phyloP scores from a whole-genome alignment of 2,888 invertebrate genomes.

The Plagodis dolabraria region DNA sequence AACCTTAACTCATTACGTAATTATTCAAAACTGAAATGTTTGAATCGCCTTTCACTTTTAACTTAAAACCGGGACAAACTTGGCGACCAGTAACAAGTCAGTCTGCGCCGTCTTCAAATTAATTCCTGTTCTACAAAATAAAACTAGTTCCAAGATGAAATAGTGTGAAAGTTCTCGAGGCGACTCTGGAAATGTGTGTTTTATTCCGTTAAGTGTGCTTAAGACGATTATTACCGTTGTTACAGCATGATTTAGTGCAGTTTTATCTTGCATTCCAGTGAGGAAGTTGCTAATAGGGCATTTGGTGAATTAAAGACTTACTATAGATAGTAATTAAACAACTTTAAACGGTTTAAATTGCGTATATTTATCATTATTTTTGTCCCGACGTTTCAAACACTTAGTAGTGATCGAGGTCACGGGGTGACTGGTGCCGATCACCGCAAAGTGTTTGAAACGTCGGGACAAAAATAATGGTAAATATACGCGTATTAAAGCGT shows the following conservation, averaged over 20 bases:
- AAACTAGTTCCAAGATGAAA: conserved; percentile 31
- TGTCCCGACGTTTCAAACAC: no score
- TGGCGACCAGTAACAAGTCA: conserved; percentile 20
- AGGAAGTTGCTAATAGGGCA: conserved; percentile 6
- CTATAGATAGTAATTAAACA: background rate
- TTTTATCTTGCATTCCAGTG: conserved; percentile 23
- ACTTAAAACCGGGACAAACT: conserved; percentile 4
- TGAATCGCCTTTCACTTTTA: background rate
- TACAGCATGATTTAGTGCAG: conserved; percentile 21
- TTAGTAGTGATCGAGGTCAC: no score
- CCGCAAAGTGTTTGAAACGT: no score
- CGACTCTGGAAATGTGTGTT: conserved; percentile 32
- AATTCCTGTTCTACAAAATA: conserved; percentile 31
- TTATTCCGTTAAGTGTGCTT: conserved; percentile 25
- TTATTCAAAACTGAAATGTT: no score
- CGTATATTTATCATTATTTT: no score
- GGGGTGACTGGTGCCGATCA: no score
- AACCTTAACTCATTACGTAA: background rate
- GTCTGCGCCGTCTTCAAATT: conserved; percentile 28
- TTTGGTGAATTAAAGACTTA: background rate
- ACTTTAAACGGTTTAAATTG: no score
- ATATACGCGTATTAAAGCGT: no score
- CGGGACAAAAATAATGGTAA: no score
- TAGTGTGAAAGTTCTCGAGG: conserved; percentile 24
- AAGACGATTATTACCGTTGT: conserved; percentile 30